Percentiles rank a stretch among this genome's conserved stretches.
Conservation (phyloP, 1,140 invertebrate species). For the Hyles euphorbiae region DNA sequence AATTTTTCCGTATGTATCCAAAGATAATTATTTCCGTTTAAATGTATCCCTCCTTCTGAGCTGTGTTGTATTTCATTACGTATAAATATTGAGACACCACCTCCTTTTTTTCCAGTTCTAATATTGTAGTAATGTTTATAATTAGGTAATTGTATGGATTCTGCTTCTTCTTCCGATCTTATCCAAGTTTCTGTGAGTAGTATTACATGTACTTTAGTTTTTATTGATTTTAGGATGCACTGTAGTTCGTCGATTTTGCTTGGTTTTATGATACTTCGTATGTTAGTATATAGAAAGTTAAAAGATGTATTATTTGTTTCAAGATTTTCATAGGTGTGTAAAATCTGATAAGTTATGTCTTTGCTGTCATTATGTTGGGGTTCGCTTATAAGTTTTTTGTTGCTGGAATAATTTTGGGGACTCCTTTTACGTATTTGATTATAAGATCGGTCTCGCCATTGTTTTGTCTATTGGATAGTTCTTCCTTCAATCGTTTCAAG, state of each 20-base stretch:
- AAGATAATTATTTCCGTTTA: conserved; percentile 26
- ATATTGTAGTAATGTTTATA: conserved; percentile 13
- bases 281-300: no score
- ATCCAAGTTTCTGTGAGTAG: conserved; percentile 23
- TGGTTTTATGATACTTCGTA: no score
- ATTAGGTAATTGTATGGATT: neutral
- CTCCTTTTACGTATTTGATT: no score
- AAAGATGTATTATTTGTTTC: no score
- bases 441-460: no score
- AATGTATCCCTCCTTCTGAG: neutral
- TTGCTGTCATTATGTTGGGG: no score
- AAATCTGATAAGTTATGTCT: no score
- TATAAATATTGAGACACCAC: conserved; percentile 18
- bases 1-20: conserved; percentile 31
- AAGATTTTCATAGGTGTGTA: no score
- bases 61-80: conserved; percentile 18
- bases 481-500: no score
- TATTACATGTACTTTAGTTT: conserved; percentile 11
- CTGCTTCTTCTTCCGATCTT: conserved; percentile 6
- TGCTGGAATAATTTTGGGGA: no score
- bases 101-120: conserved; percentile 10
- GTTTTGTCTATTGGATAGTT: no score
- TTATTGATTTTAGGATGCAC: conserved; percentile 15
- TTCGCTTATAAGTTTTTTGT: no score
- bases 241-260: conserved; percentile 16